These are phyloP conservation scores for Cryptocephalus moraei DNA, from an alignment of 2,888 invertebrate genomes.

Conservation along the genomic window DNA sequence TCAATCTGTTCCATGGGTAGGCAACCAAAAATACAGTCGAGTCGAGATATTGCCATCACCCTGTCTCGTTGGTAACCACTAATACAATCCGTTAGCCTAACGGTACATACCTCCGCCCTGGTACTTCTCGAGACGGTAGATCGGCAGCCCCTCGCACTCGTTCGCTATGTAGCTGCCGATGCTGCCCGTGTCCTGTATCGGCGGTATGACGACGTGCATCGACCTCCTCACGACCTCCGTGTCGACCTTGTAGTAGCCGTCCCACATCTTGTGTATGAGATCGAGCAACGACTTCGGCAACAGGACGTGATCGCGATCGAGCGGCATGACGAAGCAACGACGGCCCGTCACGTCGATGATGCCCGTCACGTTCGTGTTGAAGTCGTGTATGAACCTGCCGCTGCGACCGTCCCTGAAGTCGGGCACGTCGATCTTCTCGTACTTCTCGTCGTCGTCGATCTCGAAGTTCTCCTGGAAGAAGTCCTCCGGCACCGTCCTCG, in stretches of 20 bases:
- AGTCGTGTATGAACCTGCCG: conserved; percentile 88
- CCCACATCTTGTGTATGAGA: conserved; percentile 67
- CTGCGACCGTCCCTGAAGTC: conserved; percentile 71
- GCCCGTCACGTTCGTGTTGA: conserved; percentile 56
- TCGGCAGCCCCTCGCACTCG: conserved; percentile 59
- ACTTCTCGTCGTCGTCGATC: conserved; percentile 60
- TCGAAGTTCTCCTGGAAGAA: conserved; percentile 71
- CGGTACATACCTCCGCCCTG: conserved; percentile 50
- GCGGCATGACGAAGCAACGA: conserved; percentile 82
- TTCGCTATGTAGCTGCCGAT: conserved; percentile 61
- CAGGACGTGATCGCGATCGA: conserved; percentile 64
- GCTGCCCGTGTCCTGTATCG: conserved; percentile 50
- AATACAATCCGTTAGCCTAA: too few species aligned
- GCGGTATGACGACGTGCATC: conserved; percentile 65
- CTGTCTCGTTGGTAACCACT: too few species aligned
- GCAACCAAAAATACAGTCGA: too few species aligned
- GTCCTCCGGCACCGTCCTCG: conserved; percentile 9
- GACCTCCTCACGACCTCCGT: conserved; percentile 65
- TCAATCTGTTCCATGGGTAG: too few species aligned
- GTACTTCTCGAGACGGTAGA: conserved; percentile 63
- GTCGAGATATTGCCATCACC: neutral
- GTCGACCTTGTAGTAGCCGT: conserved; percentile 72
- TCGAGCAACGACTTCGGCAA: conserved; percentile 74
- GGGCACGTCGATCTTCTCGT: conserved; percentile 80
- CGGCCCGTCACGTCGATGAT: conserved; percentile 2